phyloP scores from a whole-genome alignment of 2,113 vertebrate species.

The Oncorhynchus clarkii region DNA sequence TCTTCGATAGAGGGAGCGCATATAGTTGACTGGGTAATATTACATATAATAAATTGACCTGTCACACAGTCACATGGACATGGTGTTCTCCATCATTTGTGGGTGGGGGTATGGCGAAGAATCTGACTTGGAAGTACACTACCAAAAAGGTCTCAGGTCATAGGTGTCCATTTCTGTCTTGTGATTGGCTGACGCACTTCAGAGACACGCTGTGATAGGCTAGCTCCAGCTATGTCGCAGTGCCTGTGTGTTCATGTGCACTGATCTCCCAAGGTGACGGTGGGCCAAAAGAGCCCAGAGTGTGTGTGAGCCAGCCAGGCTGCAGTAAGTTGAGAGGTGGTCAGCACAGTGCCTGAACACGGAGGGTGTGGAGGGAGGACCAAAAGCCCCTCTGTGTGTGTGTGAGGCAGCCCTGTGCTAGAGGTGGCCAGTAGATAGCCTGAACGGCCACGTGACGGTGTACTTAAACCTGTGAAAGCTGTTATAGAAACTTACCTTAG shows the following conservation, averaged over 20 bases:
- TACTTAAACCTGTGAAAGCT: slow-evolving; percentile 12
- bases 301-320: too few relatives aligned
- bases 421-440: slow-evolving; percentile 9
- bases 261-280: slow-evolving; percentile 16
- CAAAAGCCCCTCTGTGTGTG: not conserved
- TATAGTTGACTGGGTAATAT: slow-evolving; percentile 1
- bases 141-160: slow-evolving; percentile 29
- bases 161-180: slow-evolving; percentile 32
- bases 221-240: slow-evolving; percentile 20
- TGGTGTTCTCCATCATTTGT: slow-evolving; percentile 23
- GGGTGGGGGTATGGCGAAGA: not conserved
- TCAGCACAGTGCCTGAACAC: slow-evolving; percentile 4
- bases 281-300: slow-evolving; percentile 10
- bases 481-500: slow-evolving; percentile 60
- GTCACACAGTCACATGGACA: slow-evolving; percentile 22
- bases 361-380: not conserved
- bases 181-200: slow-evolving; percentile 35
- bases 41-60: slow-evolving; percentile 21
- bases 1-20: not conserved
- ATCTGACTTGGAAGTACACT: not conserved
- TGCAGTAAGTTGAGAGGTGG: not conserved
- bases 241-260: slow-evolving; percentile 47
- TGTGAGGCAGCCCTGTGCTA: slow-evolving; percentile 17
- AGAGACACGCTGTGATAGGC: slow-evolving; percentile 36
- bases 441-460: slow-evolving; percentile 28